Evolutionary conservation across 2,113 vertebrate genomes (phyloP).

Genomic region (Zosterops borbonicus): DNA sequence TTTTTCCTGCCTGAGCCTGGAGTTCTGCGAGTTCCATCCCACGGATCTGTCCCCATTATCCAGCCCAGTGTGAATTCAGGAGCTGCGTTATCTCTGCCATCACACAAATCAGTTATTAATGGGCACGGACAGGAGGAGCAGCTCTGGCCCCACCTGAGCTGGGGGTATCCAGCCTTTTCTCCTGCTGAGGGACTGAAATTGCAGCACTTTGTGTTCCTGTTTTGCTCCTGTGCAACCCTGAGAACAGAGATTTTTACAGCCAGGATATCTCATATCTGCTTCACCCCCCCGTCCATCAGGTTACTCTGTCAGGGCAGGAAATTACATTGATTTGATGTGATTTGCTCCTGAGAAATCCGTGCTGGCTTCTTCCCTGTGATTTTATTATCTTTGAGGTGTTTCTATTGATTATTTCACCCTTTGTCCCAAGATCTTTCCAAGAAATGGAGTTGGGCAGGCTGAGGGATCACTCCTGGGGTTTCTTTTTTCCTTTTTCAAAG

Average conservation of each 20-base stretch:
- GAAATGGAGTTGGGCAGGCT: not conserved
- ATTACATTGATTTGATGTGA: conserved; percentile 16
- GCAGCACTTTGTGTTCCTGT: not conserved
- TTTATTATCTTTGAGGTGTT: conserved; percentile 36
- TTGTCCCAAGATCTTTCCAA: conserved; percentile 17
- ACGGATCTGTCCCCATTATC: not conserved
- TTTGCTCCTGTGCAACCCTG: not conserved
- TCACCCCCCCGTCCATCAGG: not conserved
- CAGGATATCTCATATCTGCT: not conserved
- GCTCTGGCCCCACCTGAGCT: not conserved
- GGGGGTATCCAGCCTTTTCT: not conserved
- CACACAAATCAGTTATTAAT: not conserved
- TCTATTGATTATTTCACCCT: conserved; percentile 27
- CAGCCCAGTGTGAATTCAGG: not conserved
- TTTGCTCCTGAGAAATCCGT: conserved; percentile 25
- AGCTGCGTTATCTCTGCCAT: not conserved
- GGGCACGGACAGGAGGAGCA: not conserved
- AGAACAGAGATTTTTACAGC: not conserved
- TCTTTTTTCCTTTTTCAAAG: not conserved
- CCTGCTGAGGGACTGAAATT: not conserved
- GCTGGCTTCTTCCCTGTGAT: not conserved
- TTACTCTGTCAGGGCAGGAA: not conserved
- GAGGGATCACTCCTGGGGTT: not conserved
- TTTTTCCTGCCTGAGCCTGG: not conserved
- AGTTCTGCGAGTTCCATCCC: not conserved